phyloP scores from a whole-genome alignment of 2,888 invertebrate species.

The Lithosia quadra region DNA sequence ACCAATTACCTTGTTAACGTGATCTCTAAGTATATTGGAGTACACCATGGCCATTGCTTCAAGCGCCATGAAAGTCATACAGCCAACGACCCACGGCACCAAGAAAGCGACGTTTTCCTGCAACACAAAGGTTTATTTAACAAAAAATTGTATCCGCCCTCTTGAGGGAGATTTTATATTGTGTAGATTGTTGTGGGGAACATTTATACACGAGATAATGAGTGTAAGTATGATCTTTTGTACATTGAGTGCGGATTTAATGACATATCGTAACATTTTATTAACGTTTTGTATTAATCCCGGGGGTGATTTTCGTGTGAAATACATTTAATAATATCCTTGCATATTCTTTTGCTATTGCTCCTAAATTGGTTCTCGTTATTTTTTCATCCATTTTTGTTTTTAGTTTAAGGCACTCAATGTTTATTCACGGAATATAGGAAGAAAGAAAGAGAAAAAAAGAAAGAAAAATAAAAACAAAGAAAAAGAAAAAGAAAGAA shows the following conservation, averaged over 20 bases:
- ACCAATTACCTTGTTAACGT: slow-evolving; percentile 91
- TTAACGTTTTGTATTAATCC: background rate
- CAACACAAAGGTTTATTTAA: slow-evolving; percentile 51
- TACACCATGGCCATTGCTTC: slow-evolving; percentile 94
- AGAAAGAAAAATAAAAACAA: too few species aligned
- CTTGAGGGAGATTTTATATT: background rate
- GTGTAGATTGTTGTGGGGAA: background rate
- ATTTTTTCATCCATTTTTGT: background rate
- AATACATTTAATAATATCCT: background rate
- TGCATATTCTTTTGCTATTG: background rate
- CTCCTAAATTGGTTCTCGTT: background rate
- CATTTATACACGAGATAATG: background rate
- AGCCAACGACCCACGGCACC: slow-evolving; percentile 93
- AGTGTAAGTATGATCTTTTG: background rate
- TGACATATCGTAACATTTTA: background rate
- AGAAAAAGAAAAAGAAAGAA: too few species aligned
- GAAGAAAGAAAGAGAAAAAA: too few species aligned
- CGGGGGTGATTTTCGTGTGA: background rate
- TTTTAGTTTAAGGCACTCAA: background rate
- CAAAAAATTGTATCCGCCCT: background rate
- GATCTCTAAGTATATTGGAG: slow-evolving; percentile 93
- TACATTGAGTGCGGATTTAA: background rate
- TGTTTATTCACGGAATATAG: too few species aligned
- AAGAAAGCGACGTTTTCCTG: slow-evolving; percentile 92
- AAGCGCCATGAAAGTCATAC: slow-evolving; percentile 93